Conservation (phyloP, 2,113 vertebrate species). For the Chaenocephalus aceratus region DNA sequence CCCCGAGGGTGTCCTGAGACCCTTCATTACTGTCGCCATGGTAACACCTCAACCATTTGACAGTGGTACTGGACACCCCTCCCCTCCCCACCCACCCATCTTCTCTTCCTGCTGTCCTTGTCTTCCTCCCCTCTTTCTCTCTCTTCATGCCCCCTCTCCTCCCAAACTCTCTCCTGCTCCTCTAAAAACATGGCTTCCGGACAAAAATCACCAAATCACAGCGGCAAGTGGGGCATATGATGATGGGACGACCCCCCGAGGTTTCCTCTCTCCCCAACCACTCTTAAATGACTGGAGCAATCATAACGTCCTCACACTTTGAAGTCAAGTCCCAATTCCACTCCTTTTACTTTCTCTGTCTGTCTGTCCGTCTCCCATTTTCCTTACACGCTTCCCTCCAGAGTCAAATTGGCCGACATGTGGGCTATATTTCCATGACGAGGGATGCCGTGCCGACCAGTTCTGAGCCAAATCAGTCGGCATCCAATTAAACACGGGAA, state of each 20-base stretch:
- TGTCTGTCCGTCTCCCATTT: constrained; percentile 50
- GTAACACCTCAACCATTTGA: constrained; percentile 82
- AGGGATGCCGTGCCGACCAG: constrained; percentile 62
- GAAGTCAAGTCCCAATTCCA: constrained; percentile 79
- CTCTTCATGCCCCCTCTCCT: background rate
- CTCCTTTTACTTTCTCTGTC: constrained; percentile 66
- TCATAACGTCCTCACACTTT: constrained; percentile 81
- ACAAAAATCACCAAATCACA: constrained; percentile 82
- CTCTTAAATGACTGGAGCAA: constrained; percentile 80
- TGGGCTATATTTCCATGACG: constrained; percentile 64
- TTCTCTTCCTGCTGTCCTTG: constrained; percentile 42
- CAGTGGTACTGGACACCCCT: constrained; percentile 72
- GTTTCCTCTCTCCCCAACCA: constrained; percentile 73
- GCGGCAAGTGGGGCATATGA: constrained; percentile 80
- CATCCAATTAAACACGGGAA: constrained; percentile 81
- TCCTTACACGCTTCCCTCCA: constrained; percentile 52
- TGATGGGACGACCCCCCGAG: constrained; percentile 78
- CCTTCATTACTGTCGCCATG: constrained; percentile 84
- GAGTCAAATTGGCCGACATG: constrained; percentile 64
- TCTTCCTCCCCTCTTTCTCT: constrained; percentile 51
- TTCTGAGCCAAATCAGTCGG: constrained; percentile 73
- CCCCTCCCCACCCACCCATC: constrained; percentile 59
- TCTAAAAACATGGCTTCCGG: constrained; percentile 78
- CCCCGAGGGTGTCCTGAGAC: constrained; percentile 81
- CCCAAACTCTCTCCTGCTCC: constrained; percentile 67